Conservation (phyloP, 2,888 invertebrate species). For the Clepsis dumicolana region DNA sequence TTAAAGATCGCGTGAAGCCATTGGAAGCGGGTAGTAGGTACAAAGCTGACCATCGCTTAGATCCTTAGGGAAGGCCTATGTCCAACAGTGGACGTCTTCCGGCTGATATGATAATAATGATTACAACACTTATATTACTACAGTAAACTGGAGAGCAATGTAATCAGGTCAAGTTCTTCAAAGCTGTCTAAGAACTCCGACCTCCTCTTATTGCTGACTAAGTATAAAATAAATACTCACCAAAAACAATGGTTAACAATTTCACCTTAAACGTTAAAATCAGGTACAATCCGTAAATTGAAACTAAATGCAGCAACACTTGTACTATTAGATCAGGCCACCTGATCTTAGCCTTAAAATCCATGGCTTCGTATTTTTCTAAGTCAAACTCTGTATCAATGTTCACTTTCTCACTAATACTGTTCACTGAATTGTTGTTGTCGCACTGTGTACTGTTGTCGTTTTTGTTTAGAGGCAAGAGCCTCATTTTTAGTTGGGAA, state of each 20-base stretch:
- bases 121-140: too few species aligned
- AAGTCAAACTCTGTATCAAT: slow-evolving; percentile 71
- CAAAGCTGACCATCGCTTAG: too few species aligned
- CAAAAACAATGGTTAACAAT: slow-evolving; percentile 89
- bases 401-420: slow-evolving; percentile 49
- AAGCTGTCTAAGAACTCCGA: too few species aligned
- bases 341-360: slow-evolving; percentile 87
- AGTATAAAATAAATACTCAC: slow-evolving; percentile 88
- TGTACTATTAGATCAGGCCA: slow-evolving; percentile 92
- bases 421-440: slow-evolving; percentile 60
- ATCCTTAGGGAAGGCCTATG: too few species aligned
- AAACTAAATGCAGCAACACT: slow-evolving; percentile 89
- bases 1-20: too few species aligned
- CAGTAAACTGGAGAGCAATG: too few species aligned
- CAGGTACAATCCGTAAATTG: slow-evolving; percentile 89
- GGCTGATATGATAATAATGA: too few species aligned
- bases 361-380: slow-evolving; percentile 72
- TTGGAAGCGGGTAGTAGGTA: too few species aligned
- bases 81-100: too few species aligned
- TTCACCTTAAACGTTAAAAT: slow-evolving; percentile 84
- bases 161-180: too few species aligned
- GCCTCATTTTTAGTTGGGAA: slow-evolving; percentile 62
- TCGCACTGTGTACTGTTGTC: slow-evolving; percentile 54
- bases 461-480: slow-evolving; percentile 53
- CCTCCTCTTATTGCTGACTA: too few species aligned